A percentile compares a stretch with the other conserved stretches of the same genome.
Conservation (phyloP, 2,797 vertebrate genomes). For the Chelon labrosus region DNA sequence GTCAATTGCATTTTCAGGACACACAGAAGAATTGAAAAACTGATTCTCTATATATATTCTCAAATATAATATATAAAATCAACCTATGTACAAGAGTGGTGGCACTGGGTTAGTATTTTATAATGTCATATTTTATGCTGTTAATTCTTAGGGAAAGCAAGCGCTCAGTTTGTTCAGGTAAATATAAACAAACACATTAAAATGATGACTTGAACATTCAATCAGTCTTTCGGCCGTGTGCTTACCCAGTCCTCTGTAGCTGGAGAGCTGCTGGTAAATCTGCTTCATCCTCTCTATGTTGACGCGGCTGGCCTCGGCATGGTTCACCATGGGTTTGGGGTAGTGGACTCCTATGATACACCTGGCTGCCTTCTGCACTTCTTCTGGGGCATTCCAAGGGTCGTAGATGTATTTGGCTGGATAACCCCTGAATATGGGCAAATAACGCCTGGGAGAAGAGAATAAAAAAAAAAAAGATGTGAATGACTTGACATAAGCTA, state of each 20-base stretch:
- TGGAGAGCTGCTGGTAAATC: constrained; percentile 95
- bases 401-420: constrained; percentile 97
- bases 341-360: constrained; percentile 94
- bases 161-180: no score
- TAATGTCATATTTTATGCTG: no score
- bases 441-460: constrained; percentile 86
- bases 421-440: constrained; percentile 92
- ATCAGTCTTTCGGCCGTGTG: not conserved
- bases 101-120: no score
- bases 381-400: constrained; percentile 96
- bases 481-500: not conserved
- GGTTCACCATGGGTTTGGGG: constrained; percentile 95
- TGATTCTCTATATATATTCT: no score
- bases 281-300: constrained; percentile 98
- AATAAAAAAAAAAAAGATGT: constrained; percentile 21
- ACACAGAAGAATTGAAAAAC: no score
- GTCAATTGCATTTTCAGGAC: no score
- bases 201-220: not conserved
- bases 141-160: no score
- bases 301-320: constrained; percentile 92
- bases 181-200: not conserved
- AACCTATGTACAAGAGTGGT: no score
- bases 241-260: constrained; percentile 93
- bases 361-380: constrained; percentile 93
- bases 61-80: no score